A percentile compares a stretch with the other conserved stretches of the same genome.
These are phyloP conservation scores for Muscicapa comitata DNA, from an alignment of 2,797 vertebrate genomes.

Conservation along the genomic window DNA sequence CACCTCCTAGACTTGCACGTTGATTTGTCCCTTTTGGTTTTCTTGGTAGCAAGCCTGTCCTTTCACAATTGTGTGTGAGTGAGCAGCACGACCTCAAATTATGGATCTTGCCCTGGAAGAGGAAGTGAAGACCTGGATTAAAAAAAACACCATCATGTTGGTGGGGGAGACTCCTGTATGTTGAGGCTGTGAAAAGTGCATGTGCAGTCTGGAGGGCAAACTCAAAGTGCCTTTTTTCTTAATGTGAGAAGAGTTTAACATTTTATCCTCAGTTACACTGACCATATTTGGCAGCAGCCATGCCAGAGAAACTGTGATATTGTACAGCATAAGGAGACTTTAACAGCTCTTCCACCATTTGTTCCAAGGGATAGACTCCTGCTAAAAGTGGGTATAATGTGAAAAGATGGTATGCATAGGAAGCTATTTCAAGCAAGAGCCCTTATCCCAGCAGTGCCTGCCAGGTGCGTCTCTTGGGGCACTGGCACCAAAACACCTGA, in stretches of 20 bases:
- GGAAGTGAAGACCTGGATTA: not conserved
- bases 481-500: not conserved
- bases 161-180: not conserved
- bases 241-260: not conserved
- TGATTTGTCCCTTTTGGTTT: not conserved
- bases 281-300: not conserved
- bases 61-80: fast-evolving
- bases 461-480: not conserved
- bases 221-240: not conserved
- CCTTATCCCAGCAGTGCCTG: not conserved
- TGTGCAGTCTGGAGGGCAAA: not conserved
- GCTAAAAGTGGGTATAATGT: not conserved
- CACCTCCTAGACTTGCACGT: fast-evolving
- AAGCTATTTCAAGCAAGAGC: not conserved
- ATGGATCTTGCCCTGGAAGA: not conserved
- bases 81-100: not conserved
- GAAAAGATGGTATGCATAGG: not conserved
- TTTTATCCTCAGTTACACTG: not conserved
- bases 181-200: not conserved
- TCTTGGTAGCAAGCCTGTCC: not conserved
- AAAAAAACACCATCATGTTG: not conserved
- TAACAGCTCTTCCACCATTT: not conserved
- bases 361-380: not conserved
- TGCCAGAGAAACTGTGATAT: not conserved
- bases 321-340: not conserved